Percentiles rank a stretch among this genome's conserved stretches.
Evolutionary conservation across 2,113 vertebrate species (phyloP).

Genomic region (Festucalex cinctus): DNA sequence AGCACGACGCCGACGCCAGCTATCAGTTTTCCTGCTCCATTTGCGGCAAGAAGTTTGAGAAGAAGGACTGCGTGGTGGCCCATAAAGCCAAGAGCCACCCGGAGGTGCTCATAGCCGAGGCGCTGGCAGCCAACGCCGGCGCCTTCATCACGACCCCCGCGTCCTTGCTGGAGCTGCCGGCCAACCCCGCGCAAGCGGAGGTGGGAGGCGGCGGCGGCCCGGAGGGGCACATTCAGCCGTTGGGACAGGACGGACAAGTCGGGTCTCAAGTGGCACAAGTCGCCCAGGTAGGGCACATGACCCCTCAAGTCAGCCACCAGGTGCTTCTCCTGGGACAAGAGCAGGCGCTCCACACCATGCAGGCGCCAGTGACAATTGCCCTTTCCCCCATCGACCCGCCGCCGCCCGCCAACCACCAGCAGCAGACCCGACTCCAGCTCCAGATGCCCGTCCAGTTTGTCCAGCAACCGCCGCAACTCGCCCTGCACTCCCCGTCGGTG

Average conservation of each 20-base stretch:
- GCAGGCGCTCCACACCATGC: constrained; percentile 70
- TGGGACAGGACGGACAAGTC: constrained; percentile 65
- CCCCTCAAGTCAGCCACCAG: constrained; percentile 65
- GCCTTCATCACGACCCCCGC: constrained; percentile 90
- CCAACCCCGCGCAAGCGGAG: constrained; percentile 41
- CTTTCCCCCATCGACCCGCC: constrained; percentile 63
- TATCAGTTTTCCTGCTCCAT: constrained; percentile 98
- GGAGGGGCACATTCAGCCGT: constrained; percentile 60
- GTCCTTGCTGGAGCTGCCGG: constrained; percentile 74
- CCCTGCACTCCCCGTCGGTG: constrained; percentile 52
- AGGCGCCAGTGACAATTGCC: constrained; percentile 71
- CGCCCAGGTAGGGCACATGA: constrained; percentile 54
- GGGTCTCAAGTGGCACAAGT: constrained; percentile 49
- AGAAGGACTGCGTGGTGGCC: constrained; percentile 97
- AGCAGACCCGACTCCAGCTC: constrained; percentile 70
- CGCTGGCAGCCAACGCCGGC: constrained; percentile 91
- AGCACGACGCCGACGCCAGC: constrained; percentile 93
- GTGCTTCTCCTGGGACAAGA: constrained; percentile 72
- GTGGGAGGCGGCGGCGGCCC: constrained; percentile 40
- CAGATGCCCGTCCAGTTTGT: constrained; percentile 73
- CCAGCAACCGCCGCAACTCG: constrained; percentile 68
- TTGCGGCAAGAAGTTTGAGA: constrained; percentile 98
- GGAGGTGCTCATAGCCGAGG: constrained; percentile 94
- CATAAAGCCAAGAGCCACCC: constrained; percentile 98
- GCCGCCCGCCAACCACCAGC: constrained; percentile 59